Conservation (phyloP, 2,888 invertebrate species). For the Synanthedon andrenaeformis region DNA sequence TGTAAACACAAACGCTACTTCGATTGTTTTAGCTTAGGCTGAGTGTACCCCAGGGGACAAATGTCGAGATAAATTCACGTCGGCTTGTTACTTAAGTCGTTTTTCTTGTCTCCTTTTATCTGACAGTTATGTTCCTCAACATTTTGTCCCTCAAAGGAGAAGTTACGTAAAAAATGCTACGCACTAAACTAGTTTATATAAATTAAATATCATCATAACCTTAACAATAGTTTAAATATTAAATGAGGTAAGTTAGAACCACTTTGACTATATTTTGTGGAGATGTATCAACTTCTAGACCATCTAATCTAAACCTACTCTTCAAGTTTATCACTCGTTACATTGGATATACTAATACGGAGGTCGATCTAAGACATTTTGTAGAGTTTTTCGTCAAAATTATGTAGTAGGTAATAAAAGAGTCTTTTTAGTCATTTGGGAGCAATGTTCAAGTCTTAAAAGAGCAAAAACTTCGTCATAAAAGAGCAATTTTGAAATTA, state of each 20-base stretch:
- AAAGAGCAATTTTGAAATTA: too few species aligned
- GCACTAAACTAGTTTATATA: slow-evolving; percentile 27
- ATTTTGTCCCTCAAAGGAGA: too few species aligned
- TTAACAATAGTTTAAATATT: slow-evolving; percentile 48
- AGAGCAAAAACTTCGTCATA: too few species aligned
- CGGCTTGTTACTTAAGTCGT: too few species aligned
- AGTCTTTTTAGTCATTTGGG: too few species aligned
- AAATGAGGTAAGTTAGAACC: slow-evolving; percentile 67
- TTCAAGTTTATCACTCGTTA: background rate
- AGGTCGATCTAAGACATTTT: too few species aligned
- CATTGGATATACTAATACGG: background rate
- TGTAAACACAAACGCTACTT: slow-evolving; percentile 1
- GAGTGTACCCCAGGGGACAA: too few species aligned
- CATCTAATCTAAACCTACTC: slow-evolving; percentile 13
- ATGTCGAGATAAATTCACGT: too few species aligned
- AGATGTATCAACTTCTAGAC: slow-evolving; percentile 22
- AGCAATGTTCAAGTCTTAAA: too few species aligned
- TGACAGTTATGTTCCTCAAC: too few species aligned
- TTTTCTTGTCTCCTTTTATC: background rate
- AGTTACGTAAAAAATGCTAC: slow-evolving; percentile 17
- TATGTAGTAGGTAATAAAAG: too few species aligned
- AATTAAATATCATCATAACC: slow-evolving; percentile 48
- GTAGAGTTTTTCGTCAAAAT: too few species aligned
- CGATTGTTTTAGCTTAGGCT: slow-evolving; percentile 1
- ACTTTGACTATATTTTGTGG: slow-evolving; percentile 56